Percentiles rank a stretch among this genome's conserved stretches.
Conservation (phyloP, 2,113 vertebrate species). For the Prunella fulvescens region DNA sequence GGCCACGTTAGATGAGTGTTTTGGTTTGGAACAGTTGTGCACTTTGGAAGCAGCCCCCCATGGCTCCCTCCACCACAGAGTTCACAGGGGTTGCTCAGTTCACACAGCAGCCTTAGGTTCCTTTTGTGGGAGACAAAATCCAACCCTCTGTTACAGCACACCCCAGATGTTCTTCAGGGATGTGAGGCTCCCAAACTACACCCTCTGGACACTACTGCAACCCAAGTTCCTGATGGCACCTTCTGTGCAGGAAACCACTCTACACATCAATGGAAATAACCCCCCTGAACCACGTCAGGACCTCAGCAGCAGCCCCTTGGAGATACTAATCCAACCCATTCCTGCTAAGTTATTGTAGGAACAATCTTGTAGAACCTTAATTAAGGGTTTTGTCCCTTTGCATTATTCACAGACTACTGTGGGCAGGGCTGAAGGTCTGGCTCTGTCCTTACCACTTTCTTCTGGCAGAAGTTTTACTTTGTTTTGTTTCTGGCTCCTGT, state of each 20-base stretch:
- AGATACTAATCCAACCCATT: neutral
- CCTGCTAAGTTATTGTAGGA: neutral
- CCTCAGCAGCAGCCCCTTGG: neutral
- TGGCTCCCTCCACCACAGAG: neutral
- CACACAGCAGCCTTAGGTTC: rapidly evolving
- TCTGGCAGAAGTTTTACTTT: neutral
- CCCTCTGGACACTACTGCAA: neutral
- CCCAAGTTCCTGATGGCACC: neutral
- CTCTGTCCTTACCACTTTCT: neutral
- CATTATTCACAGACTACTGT: neutral
- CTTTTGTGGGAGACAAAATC: neutral
- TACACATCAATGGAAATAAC: neutral
- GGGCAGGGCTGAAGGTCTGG: neutral
- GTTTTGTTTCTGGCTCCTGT: neutral
- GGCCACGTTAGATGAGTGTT: neutral
- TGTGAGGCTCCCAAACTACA: neutral
- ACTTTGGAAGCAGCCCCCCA: neutral
- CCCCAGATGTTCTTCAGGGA: neutral
- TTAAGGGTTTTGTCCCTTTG: neutral
- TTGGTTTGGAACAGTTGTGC: neutral
- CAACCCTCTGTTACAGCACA: neutral
- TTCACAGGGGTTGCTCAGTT: neutral
- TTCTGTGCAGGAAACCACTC: neutral
- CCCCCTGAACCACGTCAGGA: neutral
- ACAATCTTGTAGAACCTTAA: neutral